A percentile compares a stretch with the other conserved stretches of the same genome.
phyloP scores from a whole-genome alignment of 2,888 invertebrate genomes.

The Phymatocera aterrima region DNA sequence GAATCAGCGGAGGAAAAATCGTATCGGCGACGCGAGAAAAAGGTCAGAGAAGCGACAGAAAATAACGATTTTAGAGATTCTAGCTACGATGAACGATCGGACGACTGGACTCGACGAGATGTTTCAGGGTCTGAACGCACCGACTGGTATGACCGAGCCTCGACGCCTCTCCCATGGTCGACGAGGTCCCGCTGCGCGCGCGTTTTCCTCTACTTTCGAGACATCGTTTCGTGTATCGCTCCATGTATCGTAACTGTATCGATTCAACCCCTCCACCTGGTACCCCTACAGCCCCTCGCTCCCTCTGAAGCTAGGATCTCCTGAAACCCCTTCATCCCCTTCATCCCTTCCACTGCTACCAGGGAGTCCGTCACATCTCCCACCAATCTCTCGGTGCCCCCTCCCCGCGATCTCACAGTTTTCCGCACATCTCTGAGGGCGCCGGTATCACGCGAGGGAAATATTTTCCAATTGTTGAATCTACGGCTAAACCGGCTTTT shows the following conservation, averaged over 20 bases:
- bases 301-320: not conserved
- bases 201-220: conserved; percentile 70
- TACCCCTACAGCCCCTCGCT: conserved; percentile 9
- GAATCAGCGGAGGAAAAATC: not conserved
- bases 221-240: conserved; percentile 60
- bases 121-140: conserved; percentile 12
- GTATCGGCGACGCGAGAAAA: not conserved
- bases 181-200: conserved; percentile 50
- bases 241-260: conserved; percentile 73
- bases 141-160: conserved; percentile 13
- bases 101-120: not conserved
- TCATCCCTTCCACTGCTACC: not conserved
- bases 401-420: conserved; percentile 18
- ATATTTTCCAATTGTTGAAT: conserved; percentile 50
- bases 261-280: conserved; percentile 66
- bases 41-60: too few relatives aligned
- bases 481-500: not conserved
- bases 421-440: conserved; percentile 46
- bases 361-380: not conserved
- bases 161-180: conserved; percentile 31
- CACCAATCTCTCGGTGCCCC: not conserved
- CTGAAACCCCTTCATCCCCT: conserved; percentile 24
- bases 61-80: not conserved
- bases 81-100: not conserved
- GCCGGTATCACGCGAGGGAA: conserved; percentile 63